A percentile compares a stretch with the other conserved stretches of the same genome.
Conservation (phyloP, 2,113 vertebrate species). For the Hippocampus comes region DNA sequence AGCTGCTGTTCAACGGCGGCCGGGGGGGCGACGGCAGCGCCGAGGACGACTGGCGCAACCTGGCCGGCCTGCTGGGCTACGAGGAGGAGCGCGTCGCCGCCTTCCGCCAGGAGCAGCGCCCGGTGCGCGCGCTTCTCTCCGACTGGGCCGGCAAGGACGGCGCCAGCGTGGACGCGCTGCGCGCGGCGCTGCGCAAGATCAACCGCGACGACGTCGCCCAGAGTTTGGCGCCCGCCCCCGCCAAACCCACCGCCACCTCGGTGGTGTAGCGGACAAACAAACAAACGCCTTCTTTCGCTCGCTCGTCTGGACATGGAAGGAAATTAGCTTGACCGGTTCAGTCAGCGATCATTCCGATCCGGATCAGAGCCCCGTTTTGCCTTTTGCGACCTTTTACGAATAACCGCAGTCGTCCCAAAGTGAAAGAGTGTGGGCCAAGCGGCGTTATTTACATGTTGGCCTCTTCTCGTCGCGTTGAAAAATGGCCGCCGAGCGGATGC, state of each 20-base stretch:
- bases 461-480: slow-evolving; percentile 31
- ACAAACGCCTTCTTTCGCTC: not conserved
- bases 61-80: slow-evolving; percentile 90
- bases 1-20: slow-evolving; percentile 76
- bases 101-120: slow-evolving; percentile 82
- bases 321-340: not conserved
- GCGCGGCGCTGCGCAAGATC: slow-evolving; percentile 83
- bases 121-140: slow-evolving; percentile 80
- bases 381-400: slow-evolving; percentile 1
- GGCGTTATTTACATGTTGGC: slow-evolving; percentile 35
- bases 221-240: slow-evolving; percentile 74
- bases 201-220: slow-evolving; percentile 89
- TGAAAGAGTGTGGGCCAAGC: slow-evolving; percentile 10
- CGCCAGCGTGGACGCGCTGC: slow-evolving; percentile 83
- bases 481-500: slow-evolving; percentile 18
- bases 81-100: slow-evolving; percentile 84
- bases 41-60: slow-evolving; percentile 82
- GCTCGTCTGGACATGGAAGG: not conserved
- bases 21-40: slow-evolving; percentile 55
- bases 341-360: slow-evolving; percentile 22
- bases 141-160: slow-evolving; percentile 88
- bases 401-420: slow-evolving; percentile 38
- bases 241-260: slow-evolving; percentile 86
- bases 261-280: slow-evolving; percentile 69
- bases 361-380: slow-evolving; percentile 11